Conservation (phyloP, 1,140 invertebrate species). For the Drosophila bifasciata region DNA sequence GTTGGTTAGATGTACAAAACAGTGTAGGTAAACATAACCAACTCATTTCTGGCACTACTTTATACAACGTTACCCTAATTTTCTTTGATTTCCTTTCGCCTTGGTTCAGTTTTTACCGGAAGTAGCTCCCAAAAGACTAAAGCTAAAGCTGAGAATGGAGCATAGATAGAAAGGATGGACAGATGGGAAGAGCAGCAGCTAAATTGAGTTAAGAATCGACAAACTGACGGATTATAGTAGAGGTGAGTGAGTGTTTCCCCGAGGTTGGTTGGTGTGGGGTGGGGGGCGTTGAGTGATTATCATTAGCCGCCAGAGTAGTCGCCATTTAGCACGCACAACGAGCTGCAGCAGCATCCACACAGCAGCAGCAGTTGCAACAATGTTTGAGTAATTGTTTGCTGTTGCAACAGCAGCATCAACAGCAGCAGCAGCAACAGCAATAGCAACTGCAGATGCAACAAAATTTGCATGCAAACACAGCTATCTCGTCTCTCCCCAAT, state of each 20-base stretch:
- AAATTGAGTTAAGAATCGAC: constrained; percentile 27
- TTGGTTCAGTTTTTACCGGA: no score
- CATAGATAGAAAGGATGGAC: no score
- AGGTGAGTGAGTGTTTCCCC: constrained; percentile 12
- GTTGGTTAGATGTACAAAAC: no score
- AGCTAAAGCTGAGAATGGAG: no score
- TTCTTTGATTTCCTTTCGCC: no score
- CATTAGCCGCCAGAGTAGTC: constrained; percentile 72
- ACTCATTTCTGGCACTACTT: no score
- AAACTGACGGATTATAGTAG: constrained; percentile 6
- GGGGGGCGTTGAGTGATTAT: constrained; percentile 70
- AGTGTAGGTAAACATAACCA: no score
- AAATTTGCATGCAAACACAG: constrained; percentile 73
- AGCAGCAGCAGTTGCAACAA: constrained; percentile 63
- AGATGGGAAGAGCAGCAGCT: constrained; percentile 8
- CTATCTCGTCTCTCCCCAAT: background rate
- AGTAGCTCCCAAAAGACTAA: no score
- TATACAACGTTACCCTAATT: no score
- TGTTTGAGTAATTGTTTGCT: constrained; percentile 81
- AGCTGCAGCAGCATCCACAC: constrained; percentile 33
- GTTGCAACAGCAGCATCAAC: constrained; percentile 47
- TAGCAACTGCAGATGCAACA: constrained; percentile 57
- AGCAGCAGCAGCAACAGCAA: constrained; percentile 17
- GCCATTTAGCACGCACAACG: constrained; percentile 78
- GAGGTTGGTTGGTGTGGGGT: background rate